A percentile compares a stretch with the other conserved stretches of the same genome.
Conservation (phyloP, 1,140 invertebrate species). For the Uloborus diversus region DNA sequence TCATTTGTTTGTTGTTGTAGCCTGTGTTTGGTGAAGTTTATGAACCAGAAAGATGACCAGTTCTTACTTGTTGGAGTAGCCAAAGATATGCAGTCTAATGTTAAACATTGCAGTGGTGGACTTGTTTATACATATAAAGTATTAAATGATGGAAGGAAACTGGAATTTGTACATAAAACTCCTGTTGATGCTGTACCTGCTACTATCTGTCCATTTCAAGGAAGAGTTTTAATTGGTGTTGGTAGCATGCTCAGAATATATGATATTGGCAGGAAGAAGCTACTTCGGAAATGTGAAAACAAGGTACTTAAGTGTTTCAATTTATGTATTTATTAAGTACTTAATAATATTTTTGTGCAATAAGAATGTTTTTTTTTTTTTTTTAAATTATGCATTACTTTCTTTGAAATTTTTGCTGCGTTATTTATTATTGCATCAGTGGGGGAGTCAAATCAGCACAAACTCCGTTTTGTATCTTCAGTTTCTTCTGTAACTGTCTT, state of each 20-base stretch:
- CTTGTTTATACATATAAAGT: slow-evolving; percentile 88
- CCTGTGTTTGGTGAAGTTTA: slow-evolving; percentile 77
- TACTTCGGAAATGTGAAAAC: slow-evolving; percentile 98
- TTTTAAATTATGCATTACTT: too few species aligned
- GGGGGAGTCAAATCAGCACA: too few species aligned
- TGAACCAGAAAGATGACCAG: slow-evolving; percentile 74
- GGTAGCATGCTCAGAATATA: slow-evolving; percentile 92
- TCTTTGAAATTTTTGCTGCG: too few species aligned
- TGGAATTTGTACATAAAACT: slow-evolving; percentile 95
- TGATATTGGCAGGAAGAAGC: slow-evolving; percentile 96
- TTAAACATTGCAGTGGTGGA: slow-evolving; percentile 75
- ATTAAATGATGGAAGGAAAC: slow-evolving; percentile 74
- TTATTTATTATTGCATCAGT: too few species aligned
- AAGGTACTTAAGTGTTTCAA: slow-evolving; percentile 72
- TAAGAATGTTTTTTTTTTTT: too few species aligned
- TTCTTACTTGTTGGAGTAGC: slow-evolving; percentile 89
- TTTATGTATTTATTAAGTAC: too few species aligned
- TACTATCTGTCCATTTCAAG: slow-evolving; percentile 91
- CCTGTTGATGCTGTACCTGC: slow-evolving; percentile 92
- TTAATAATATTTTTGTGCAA: too few species aligned
- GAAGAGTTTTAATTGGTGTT: slow-evolving; percentile 89
- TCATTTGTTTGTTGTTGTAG: too few species aligned
- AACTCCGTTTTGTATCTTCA: too few species aligned
- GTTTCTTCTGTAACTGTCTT: too few species aligned
- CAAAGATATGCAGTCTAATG: slow-evolving; percentile 81